A percentile compares a stretch with the other conserved stretches of the same genome.
Conservation (phyloP, 2,888 invertebrate species). For the Phragmatobia fuliginosa region DNA sequence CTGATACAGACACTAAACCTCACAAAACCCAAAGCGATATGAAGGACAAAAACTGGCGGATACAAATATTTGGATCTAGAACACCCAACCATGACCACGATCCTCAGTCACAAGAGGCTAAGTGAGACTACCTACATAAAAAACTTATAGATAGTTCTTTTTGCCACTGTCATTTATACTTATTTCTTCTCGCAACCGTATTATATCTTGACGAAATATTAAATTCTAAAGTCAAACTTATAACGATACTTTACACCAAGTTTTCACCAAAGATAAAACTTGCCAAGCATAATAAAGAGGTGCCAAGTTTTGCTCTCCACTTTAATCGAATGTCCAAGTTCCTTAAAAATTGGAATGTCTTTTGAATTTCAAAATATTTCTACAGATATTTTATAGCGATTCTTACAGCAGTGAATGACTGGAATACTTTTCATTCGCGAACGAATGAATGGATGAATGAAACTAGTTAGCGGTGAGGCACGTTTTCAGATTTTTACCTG, state of each 20-base stretch:
- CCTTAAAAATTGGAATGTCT: neutral
- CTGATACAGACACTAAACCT: too few relatives aligned
- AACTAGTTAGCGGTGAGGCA: constrained; percentile 63
- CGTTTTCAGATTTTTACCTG: constrained; percentile 38
- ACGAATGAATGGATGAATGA: constrained; percentile 61
- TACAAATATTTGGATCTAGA: too few relatives aligned
- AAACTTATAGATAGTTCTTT: neutral
- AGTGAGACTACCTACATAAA: neutral
- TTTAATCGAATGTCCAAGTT: neutral
- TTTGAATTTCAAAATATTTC: constrained; percentile 1
- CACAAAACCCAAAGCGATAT: too few relatives aligned
- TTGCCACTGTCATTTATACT: neutral
- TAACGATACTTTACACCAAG: constrained; percentile 2
- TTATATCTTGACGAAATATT: neutral
- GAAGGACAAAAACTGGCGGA: too few relatives aligned
- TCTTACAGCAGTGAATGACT: constrained; percentile 22
- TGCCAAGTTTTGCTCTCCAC: neutral
- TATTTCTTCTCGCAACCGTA: neutral
- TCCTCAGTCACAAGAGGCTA: neutral
- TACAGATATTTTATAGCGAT: constrained; percentile 39
- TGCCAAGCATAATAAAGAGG: neutral
- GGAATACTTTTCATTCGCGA: constrained; percentile 44
- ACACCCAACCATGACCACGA: neutral
- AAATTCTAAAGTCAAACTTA: neutral
- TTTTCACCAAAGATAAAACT: neutral